Percentiles rank a stretch among this genome's conserved stretches.
These are phyloP conservation scores for Apteryx owenii DNA, from an alignment of 2,113 vertebrate species.

Conservation along the genomic window DNA sequence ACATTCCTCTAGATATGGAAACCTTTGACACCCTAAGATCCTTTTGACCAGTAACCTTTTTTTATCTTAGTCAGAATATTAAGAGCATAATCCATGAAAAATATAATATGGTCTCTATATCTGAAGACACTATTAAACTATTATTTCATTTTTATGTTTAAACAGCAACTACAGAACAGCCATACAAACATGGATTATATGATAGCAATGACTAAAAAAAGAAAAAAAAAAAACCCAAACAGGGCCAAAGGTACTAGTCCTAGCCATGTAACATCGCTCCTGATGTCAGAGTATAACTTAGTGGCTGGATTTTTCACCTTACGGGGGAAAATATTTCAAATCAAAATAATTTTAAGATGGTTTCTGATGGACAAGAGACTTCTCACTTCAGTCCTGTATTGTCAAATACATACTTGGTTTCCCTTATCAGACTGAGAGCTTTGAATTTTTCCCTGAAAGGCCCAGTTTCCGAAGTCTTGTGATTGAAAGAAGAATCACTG, in stretches of 20 bases:
- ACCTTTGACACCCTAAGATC: not conserved
- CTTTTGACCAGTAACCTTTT: not conserved
- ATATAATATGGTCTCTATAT: not conserved
- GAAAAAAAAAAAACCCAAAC: not conserved
- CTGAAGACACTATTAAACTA: not conserved
- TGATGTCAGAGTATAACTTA: not conserved
- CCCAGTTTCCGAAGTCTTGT: not conserved
- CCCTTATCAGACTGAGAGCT: not conserved
- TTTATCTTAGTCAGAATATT: not conserved
- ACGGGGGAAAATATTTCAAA: not conserved
- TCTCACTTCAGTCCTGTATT: not conserved
- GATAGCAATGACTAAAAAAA: not conserved
- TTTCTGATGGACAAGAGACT: not conserved
- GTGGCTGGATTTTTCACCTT: not conserved
- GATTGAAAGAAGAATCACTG: not conserved
- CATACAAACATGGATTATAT: not conserved
- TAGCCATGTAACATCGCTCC: not conserved
- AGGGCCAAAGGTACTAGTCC: not conserved
- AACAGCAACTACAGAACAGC: not conserved
- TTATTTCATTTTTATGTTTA: slow-evolving; percentile 6
- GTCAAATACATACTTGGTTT: not conserved
- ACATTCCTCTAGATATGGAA: not conserved
- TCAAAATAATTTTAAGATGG: not conserved
- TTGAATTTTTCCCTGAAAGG: not conserved
- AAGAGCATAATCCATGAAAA: not conserved